Percentiles rank a stretch among this genome's conserved stretches.
phyloP scores from a whole-genome alignment of 2,113 vertebrate genomes.

The Zosterops pallidus region DNA sequence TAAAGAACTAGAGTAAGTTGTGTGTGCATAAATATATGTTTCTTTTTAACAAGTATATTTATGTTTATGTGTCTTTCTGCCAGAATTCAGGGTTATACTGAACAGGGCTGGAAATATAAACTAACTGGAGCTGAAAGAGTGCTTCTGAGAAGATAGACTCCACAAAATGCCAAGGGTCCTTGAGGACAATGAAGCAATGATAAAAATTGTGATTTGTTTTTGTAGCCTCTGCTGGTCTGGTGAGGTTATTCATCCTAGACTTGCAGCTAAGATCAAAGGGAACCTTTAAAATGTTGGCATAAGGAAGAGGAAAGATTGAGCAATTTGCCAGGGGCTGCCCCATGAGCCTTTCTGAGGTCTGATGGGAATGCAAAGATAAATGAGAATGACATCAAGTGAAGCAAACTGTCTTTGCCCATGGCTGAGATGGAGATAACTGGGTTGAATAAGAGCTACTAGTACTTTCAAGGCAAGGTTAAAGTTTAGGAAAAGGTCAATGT shows the following conservation, averaged over 20 bases:
- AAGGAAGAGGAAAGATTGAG: neutral
- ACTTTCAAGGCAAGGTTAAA: neutral
- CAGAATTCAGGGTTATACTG: neutral
- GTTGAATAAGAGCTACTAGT: neutral
- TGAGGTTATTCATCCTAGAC: neutral
- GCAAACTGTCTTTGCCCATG: neutral
- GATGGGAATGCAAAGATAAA: neutral
- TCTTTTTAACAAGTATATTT: neutral
- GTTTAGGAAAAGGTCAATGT: neutral
- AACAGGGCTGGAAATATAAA: neutral
- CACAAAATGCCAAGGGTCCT: neutral
- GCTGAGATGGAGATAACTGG: neutral
- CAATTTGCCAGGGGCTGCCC: neutral
- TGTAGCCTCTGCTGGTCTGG: neutral
- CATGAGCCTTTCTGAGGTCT: neutral
- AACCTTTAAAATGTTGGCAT: neutral
- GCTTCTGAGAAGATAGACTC: neutral
- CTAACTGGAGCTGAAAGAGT: neutral
- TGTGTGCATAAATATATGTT: neutral
- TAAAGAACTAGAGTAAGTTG: neutral
- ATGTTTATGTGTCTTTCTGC: neutral
- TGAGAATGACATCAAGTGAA: neutral
- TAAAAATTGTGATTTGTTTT: neutral
- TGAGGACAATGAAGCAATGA: neutral
- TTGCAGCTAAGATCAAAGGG: neutral